Base-by-base conservation (phyloP, 1,140 invertebrate species). In the Polypedilum pembai region DNA sequence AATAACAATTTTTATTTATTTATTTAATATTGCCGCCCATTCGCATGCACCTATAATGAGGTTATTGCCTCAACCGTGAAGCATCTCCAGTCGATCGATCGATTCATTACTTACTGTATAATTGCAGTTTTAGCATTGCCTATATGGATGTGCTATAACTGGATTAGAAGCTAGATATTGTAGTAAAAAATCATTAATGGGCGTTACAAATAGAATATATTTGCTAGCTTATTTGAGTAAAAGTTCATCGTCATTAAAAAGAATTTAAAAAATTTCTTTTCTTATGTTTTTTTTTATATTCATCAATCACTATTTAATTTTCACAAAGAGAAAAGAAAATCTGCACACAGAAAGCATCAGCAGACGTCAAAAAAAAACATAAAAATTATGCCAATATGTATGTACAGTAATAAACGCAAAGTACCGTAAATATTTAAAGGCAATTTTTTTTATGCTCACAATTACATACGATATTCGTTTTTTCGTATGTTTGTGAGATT, bases 381-480 rank as follows among this genome's bases (percentile, higher is more conserved):
- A 56, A 56, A 56, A 56, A n/a, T 33, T 56, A 56, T n/a, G 45
- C 45, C 45, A 12, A 56, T 56, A 56, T 56, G 45, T n/a, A 56
- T 56, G 45, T 56, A 56, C 45, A 56, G n/a, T n/a, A 56, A 56
- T 56, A 56, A 56, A 56, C 45, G 7, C 45, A 56, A 56, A 56
- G 45, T 56, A 56, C 45, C 45, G 45, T 56, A 56, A 56, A 56
- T 56, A n/a, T 56, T 56, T 56, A 56, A 56, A 56, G 45, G 45
- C 45, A 56, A 15, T 56, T 56, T 56, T 56, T n/a, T 12, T 56
- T 56, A 56, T 56, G 45, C 45, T 56, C 45, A 56, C 45, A 56
- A n/a, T 56, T 4, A n/a, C 12, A 56, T 56, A 56, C n/a, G 45
- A 33, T 33, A 33, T 33, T 33, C 24, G 24, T 33, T 33, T 33